Evolutionary conservation across 2,888 invertebrate species (phyloP).

Genomic region (Rambutsinella grinnellia): DNA sequence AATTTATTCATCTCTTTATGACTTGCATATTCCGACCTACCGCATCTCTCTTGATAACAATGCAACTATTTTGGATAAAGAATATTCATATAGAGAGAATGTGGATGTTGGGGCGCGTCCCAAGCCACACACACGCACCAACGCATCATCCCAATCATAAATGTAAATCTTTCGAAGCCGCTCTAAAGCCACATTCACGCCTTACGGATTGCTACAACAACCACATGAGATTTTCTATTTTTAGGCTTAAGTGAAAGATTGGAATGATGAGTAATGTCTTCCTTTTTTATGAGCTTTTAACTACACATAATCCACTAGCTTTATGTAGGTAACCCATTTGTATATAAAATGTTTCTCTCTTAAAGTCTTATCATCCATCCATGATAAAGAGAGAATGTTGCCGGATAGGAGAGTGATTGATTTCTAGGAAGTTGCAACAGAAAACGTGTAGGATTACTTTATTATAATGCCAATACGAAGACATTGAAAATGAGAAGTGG

Average conservation of each 20-base stretch:
- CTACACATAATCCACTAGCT: not conserved
- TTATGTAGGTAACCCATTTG: constrained; percentile 41
- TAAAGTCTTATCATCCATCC: not conserved
- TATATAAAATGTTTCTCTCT: constrained; percentile 19
- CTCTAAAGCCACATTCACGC: no score
- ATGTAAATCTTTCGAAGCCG: no score
- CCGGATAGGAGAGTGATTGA: not conserved
- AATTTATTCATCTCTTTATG: no score
- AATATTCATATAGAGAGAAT: no score
- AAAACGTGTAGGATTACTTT: not conserved
- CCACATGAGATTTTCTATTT: constrained; percentile 35
- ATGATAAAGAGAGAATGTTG: not conserved
- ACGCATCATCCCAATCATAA: no score
- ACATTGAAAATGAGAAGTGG: not conserved
- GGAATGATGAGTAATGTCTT: constrained; percentile 25
- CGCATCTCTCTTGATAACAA: no score
- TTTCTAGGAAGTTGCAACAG: not conserved
- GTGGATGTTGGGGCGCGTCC: no score
- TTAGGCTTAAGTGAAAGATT: constrained; percentile 18
- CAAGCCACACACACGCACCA: no score
- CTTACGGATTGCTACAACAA: no score
- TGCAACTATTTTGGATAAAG: no score
- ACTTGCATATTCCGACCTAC: no score
- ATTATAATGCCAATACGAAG: not conserved
- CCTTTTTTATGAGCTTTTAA: not conserved